Percentiles rank a stretch among this genome's conserved stretches.
These are phyloP conservation scores for Lerema accius DNA, from an alignment of 1,140 invertebrate genomes.

Conservation along the genomic window DNA sequence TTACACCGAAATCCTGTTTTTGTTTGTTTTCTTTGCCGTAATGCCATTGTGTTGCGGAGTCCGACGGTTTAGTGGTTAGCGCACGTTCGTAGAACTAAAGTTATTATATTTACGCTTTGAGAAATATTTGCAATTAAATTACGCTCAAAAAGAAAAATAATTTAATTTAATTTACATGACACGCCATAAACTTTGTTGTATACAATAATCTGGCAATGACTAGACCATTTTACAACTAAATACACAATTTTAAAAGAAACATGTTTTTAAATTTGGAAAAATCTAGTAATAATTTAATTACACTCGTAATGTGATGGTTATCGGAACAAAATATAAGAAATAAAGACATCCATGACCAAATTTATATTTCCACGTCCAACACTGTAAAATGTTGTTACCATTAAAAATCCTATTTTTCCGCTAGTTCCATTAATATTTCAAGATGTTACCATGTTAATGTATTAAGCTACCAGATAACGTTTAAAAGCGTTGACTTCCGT, in stretches of 20 bases:
- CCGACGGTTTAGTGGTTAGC: constrained; percentile 42
- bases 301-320: constrained; percentile 40
- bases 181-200: no score
- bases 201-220: no score
- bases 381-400: background rate
- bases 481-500: constrained; percentile 78
- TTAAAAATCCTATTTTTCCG: background rate
- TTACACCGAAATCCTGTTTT: constrained; percentile 78
- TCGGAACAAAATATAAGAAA: constrained; percentile 26
- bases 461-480: constrained; percentile 66
- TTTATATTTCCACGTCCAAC: background rate
- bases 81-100: constrained; percentile 44
- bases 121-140: background rate
- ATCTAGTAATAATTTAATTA: no score
- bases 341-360: background rate
- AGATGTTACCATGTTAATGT: constrained; percentile 45
- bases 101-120: constrained; percentile 23
- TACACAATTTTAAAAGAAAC: no score
- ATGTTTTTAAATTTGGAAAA: no score
- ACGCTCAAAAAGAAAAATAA: no score
- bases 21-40: constrained; percentile 77
- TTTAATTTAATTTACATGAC: no score
- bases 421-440: constrained; percentile 56
- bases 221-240: no score
- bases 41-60: constrained; percentile 62